Evolutionary conservation across 2,888 invertebrate genomes (phyloP), one percentile per base, ranked within the genome.

Genomic region (Pemphredon lugubris): DNA sequence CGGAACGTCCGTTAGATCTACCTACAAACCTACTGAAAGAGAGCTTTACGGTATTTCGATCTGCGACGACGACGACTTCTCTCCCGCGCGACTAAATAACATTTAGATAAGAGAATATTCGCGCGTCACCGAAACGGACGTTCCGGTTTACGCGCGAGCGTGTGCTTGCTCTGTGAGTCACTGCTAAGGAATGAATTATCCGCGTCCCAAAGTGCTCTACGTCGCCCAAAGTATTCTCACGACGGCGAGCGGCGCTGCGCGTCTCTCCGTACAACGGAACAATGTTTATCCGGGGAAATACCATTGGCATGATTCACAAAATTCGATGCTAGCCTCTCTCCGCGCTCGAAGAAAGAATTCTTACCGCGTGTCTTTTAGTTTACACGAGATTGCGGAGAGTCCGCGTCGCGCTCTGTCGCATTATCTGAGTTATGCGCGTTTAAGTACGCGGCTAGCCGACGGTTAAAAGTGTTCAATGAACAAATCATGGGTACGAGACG

Each of bases 151-250:
- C 42, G 42, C n/a, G 39, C 3, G 57, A 37, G 54, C n/a, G 54
- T 40, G 32, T 32, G 53, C 53, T 68, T 13, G 30, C 16, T 23
- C 26, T 20, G 47, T 53, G 71, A 71, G 39, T 71, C 68, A 70
- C 34, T 18, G 14, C 40, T 51, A 16, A 0, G 11, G 32, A 55
- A 21, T 30, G 50, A 55, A 70, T 48, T 55, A 37, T 65, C 21
- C 42, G 16, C 34, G 14, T 32, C 18, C 32, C 2, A 26, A 37
- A 32, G 30, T 7, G 23, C 11, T 4, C 7, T 20, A 23, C n/a
- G 32, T 16, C 14, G 23, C 34, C 18, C 2, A 30, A 26, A 26
- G 16, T 20, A 13, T 21, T 59, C 48, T 32, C 42, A 37, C 57
- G 32, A 13, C 9, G n/a, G n/a, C n/a, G n/a, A n/a, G n/a, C n/a